Evolutionary conservation across 2,113 vertebrate genomes (phyloP), one percentile per base, ranked within the genome.

Genomic region (Sisor rabdophorus): DNA sequence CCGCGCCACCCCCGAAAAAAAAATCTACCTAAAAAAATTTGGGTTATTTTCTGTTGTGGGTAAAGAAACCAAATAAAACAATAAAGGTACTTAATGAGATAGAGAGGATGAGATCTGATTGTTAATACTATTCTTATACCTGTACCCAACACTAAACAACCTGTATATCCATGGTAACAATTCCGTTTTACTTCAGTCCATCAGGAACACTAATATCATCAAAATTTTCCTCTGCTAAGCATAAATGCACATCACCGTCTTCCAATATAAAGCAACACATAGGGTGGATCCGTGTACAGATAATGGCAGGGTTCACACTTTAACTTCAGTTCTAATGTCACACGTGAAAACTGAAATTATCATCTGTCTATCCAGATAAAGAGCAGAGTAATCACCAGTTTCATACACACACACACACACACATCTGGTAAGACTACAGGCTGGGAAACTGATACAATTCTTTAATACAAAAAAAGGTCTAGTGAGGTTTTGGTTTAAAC

Each of bases 221-320:
- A 2, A 11, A 60, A 11, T 24, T 26, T 24, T 30, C 8, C 26
- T 53, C 20, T 55, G 8, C 40, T 17, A 50, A 28, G 48, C 13
- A 30, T 28, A 53, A 47, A 13, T 16, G 13, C 8, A 11, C 9
- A 58, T 60, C 13, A 58, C 13, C 4, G 48, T 12, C 48, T 22
- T 63, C 16, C 61, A 71, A 26, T 30, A 28, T 44, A 4, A 70
- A 36, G 48, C 40, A 13, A 50, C 12, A 2, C 44, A 26, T 2
- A 63, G 48, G 76, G 68, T 44, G 56, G 56, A 36, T 52, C 75
- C 20, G 26, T 59, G 17, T 16, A 32, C n/a, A 47, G 58, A 77
- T 63, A 78, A 78, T 78, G 24, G 58, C 58, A 78, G 48, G 22
- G 76, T 71, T 17, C 68, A 54, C 15, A 52, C 36, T 50, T 50